phyloP scores from a whole-genome alignment of 2,888 invertebrate species.

The Netelia fuscicornis region DNA sequence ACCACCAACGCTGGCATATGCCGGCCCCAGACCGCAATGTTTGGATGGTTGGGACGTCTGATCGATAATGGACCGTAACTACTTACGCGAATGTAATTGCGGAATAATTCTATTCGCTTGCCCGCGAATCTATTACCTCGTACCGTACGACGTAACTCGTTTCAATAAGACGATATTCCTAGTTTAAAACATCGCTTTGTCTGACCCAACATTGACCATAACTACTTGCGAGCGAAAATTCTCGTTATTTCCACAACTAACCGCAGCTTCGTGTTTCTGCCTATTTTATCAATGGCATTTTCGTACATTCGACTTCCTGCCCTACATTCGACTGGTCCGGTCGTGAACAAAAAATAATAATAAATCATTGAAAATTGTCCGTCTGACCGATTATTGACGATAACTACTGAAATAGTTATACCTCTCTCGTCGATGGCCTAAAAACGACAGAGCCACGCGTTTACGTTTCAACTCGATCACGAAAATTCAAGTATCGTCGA shows the following conservation, averaged over 20 bases:
- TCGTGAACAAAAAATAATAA: background rate
- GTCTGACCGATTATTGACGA: background rate
- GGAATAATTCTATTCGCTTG: background rate
- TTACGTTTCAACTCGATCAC: slow-evolving; percentile 7
- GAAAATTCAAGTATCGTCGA: background rate
- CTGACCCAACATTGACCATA: slow-evolving; percentile 14
- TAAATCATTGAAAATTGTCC: background rate
- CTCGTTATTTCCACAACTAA: background rate
- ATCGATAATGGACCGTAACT: slow-evolving; percentile 38
- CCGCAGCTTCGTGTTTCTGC: background rate
- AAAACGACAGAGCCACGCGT: background rate
- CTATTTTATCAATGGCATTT: no score
- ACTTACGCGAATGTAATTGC: slow-evolving; percentile 18
- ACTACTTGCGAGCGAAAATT: slow-evolving; percentile 15
- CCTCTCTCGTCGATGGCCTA: background rate
- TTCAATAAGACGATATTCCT: background rate
- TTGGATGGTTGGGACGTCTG: background rate
- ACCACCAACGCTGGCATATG: background rate
- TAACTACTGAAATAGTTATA: background rate
- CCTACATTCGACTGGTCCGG: background rate
- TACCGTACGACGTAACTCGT: background rate
- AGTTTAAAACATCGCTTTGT: background rate
- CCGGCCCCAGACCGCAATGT: background rate
- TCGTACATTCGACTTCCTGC: background rate
- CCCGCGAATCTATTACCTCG: background rate